Conservation (phyloP, 2,113 vertebrate genomes). For the Anthoscopus minutus region DNA sequence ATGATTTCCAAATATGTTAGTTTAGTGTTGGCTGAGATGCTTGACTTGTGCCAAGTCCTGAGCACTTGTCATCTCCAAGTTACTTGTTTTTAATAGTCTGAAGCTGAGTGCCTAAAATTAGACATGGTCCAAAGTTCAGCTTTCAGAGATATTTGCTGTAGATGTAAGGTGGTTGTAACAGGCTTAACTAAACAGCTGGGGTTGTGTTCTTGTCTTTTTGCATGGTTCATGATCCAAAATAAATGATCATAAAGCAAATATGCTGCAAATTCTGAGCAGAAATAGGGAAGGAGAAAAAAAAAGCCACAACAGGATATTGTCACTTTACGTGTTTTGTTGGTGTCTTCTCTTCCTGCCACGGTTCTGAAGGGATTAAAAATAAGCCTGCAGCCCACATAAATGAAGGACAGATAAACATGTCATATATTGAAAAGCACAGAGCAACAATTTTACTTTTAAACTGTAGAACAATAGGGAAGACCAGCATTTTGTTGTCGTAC, state of each 20-base stretch:
- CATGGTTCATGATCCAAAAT: neutral
- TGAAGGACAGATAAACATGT: neutral
- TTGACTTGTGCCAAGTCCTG: neutral
- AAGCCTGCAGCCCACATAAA: neutral
- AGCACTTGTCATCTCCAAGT: neutral
- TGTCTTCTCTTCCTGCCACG: neutral
- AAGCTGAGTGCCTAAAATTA: conserved; percentile 4
- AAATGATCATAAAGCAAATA: neutral
- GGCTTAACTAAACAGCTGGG: neutral
- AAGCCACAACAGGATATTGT: neutral
- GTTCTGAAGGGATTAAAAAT: neutral
- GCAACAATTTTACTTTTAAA: neutral
- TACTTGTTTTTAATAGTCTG: neutral
- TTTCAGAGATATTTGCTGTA: conserved; percentile 17
- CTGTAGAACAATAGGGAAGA: neutral
- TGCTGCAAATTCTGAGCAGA: neutral
- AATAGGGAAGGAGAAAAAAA: neutral
- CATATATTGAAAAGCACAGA: neutral
- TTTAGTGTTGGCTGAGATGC: neutral
- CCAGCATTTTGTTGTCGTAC: neutral
- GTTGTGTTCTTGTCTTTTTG: neutral
- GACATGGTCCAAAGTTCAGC: neutral
- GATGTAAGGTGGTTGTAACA: neutral
- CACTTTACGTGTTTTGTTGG: neutral
- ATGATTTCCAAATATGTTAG: neutral